Percentiles rank a stretch among this genome's conserved stretches.
phyloP scores from a whole-genome alignment of 2,888 invertebrate species.

The Diarsia brunnea region DNA sequence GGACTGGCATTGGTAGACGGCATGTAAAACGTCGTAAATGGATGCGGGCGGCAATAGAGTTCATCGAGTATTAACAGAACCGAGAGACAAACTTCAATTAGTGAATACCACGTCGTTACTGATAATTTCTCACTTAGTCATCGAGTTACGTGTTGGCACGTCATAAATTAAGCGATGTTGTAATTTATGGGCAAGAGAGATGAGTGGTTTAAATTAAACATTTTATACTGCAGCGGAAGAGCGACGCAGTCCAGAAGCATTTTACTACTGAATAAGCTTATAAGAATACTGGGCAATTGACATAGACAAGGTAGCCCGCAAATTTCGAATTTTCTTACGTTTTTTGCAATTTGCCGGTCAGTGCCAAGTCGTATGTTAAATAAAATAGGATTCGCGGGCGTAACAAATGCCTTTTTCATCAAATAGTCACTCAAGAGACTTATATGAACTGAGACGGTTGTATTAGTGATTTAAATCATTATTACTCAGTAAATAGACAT shows the following conservation, averaged over 20 bases:
- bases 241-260: conserved; percentile 27
- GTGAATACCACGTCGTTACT: conserved; percentile 64
- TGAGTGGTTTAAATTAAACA: conserved; percentile 58
- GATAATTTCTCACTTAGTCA: conserved; percentile 74
- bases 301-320: no score
- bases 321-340: no score
- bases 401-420: no score
- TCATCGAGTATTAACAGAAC: conserved; percentile 50
- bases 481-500: no score
- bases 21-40: conserved; percentile 67
- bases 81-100: conserved; percentile 67
- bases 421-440: no score
- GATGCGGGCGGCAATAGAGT: conserved; percentile 62
- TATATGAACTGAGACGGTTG: no score
- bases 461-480: no score
- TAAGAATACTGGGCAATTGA: conserved; percentile 28
- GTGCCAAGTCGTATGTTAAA: no score
- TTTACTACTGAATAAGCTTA: conserved; percentile 45
- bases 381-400: no score
- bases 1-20: conserved; percentile 70
- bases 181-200: conserved; percentile 57
- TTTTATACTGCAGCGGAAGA: conserved; percentile 41
- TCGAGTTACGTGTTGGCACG: conserved; percentile 64
- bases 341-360: no score
- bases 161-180: conserved; percentile 66